Evolutionary conservation across 2,797 vertebrate species (phyloP).

Genomic region (Gallirallus australis): DNA sequence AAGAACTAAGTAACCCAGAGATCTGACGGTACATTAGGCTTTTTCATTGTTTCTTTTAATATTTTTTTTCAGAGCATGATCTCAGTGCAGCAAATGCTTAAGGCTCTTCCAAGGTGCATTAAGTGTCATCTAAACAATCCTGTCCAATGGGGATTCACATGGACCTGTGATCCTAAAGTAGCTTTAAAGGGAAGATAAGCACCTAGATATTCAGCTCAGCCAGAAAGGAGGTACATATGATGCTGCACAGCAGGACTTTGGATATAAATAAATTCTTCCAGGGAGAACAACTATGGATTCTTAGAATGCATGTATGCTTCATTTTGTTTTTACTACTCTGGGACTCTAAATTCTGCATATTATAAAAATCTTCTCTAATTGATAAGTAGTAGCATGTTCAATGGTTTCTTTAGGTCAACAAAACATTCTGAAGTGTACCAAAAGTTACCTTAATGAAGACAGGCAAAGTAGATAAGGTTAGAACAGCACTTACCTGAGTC

Average conservation of each 20-base stretch:
- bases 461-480: neutral
- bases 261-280: neutral
- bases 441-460: neutral
- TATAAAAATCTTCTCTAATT: neutral
- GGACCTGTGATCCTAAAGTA: neutral
- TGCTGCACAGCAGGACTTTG: neutral
- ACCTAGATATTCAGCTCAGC: neutral
- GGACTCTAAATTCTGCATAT: neutral
- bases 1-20: neutral
- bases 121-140: neutral
- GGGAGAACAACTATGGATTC: neutral
- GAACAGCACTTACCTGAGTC: neutral
- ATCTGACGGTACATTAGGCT: neutral
- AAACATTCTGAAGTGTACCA: neutral
- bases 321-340: neutral
- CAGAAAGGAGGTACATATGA: neutral
- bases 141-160: neutral
- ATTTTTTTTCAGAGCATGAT: neutral
- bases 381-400: neutral
- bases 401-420: neutral
- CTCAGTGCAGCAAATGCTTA: neutral
- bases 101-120: neutral
- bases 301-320: neutral
- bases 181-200: neutral
- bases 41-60: neutral